Evolutionary conservation across 64 coral and sea anemone genomes (phyloP).

Genomic region (Montipora foliosa): DNA sequence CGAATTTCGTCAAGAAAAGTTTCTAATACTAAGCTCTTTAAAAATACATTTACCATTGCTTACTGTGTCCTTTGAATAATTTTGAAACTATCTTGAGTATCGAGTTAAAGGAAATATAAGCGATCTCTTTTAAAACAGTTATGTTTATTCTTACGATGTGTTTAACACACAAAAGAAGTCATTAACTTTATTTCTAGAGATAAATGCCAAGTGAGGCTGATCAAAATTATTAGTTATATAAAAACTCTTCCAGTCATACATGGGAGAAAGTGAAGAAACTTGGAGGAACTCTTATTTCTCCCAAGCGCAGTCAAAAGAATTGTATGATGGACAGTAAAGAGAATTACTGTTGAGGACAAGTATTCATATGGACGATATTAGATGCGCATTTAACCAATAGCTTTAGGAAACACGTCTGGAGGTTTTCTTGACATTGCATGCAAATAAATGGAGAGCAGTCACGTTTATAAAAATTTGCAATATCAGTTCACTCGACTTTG

Average conservation of each 20-base stretch:
- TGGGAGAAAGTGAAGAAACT: too few relatives aligned
- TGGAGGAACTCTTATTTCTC: neutral
- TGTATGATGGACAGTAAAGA: neutral
- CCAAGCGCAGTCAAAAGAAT: neutral
- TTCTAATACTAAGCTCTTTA: neutral
- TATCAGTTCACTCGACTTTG: slow-evolving; percentile 4
- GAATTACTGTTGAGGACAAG: neutral
- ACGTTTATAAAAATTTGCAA: neutral
- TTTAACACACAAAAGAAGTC: slow-evolving; percentile 31
- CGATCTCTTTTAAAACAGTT: neutral
- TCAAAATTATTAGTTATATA: neutral
- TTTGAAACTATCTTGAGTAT: too few relatives aligned
- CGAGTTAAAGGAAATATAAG: too few relatives aligned
- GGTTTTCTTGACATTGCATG: neutral
- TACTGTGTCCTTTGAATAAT: neutral
- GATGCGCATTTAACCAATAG: neutral
- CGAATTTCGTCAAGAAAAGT: neutral
- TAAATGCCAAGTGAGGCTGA: neutral
- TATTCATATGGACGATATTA: neutral
- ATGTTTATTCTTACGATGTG: slow-evolving; percentile 8
- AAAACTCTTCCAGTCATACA: too few relatives aligned
- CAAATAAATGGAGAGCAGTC: slow-evolving; percentile 21
- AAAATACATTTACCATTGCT: neutral
- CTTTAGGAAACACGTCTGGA: neutral
- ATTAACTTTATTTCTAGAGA: neutral